These are phyloP conservation scores for Anoplophora glabripennis DNA, from an alignment of 1,140 invertebrate genomes.

Conservation along the genomic window DNA sequence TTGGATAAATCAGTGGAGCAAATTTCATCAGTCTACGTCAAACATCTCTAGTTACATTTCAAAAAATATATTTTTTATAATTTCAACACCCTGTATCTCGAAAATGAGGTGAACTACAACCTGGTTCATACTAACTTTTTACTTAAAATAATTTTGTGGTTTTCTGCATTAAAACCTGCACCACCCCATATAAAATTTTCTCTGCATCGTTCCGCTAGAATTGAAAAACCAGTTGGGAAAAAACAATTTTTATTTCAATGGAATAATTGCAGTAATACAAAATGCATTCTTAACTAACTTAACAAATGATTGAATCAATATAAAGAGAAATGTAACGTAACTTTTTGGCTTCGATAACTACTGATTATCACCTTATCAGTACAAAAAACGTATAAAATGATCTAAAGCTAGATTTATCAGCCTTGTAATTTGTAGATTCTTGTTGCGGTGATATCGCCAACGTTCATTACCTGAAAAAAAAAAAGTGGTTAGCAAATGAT, in stretches of 20 bases:
- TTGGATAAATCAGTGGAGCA: too few species aligned
- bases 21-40: too few species aligned
- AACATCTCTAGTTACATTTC: too few species aligned
- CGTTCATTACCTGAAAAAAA: constrained; percentile 56
- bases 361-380: not conserved
- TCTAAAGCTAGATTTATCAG: constrained; percentile 25
- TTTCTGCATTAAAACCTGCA: too few species aligned
- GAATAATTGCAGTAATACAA: not conserved
- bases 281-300: not conserved
- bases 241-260: not conserved
- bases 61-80: too few species aligned
- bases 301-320: not conserved
- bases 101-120: too few species aligned
- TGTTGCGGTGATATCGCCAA: constrained; percentile 60
- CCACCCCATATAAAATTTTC: too few species aligned
- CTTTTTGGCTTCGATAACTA: not conserved
- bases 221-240: not conserved
- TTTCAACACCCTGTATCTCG: too few species aligned
- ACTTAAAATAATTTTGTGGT: too few species aligned
- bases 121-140: too few species aligned
- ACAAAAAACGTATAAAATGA: constrained; percentile 12
- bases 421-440: constrained; percentile 51
- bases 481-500: constrained; percentile 18
- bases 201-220: too few species aligned
- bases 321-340: constrained; percentile 3